Conservation (phyloP, 1,140 invertebrate species). For the Drosophila sproati region DNA sequence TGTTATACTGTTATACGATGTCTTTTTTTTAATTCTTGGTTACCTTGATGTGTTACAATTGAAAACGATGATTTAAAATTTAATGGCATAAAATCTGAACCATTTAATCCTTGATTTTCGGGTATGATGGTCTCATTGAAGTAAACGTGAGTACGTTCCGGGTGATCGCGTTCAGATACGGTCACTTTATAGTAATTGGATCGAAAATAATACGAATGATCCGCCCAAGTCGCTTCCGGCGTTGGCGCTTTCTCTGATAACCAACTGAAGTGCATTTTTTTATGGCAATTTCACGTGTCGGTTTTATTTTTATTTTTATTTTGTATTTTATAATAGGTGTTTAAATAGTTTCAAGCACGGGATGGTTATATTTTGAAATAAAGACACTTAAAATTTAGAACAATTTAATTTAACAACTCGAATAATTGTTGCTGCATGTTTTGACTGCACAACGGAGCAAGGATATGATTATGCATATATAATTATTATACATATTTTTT, state of each 20-base stretch:
- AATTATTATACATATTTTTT: neutral
- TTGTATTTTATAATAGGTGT: slow-evolving; percentile 16
- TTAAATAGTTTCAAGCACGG: slow-evolving; percentile 13
- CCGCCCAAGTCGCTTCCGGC: slow-evolving; percentile 84
- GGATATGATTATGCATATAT: slow-evolving; percentile 39
- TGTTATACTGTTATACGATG: neutral
- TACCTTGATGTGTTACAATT: slow-evolving; percentile 88
- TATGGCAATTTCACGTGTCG: slow-evolving; percentile 38
- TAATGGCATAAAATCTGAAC: slow-evolving; percentile 86
- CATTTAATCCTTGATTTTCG: slow-evolving; percentile 82
- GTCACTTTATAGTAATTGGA: slow-evolving; percentile 85
- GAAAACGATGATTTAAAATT: slow-evolving; percentile 87
- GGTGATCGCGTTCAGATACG: slow-evolving; percentile 87
- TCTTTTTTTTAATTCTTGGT: slow-evolving; percentile 9
- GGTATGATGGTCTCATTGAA: slow-evolving; percentile 84
- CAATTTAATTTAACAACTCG: slow-evolving; percentile 78
- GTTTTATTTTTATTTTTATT: slow-evolving; percentile 28
- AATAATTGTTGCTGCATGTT: slow-evolving; percentile 35
- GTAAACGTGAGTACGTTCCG: slow-evolving; percentile 86
- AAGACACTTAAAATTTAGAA: slow-evolving; percentile 85
- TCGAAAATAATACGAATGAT: slow-evolving; percentile 85
- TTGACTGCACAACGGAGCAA: slow-evolving; percentile 39
- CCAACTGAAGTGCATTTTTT: slow-evolving; percentile 84
- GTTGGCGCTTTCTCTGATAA: slow-evolving; percentile 70
- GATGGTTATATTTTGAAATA: slow-evolving; percentile 72